Conservation (phyloP, 2,797 vertebrate species). For the Sebastiscus tertius region DNA sequence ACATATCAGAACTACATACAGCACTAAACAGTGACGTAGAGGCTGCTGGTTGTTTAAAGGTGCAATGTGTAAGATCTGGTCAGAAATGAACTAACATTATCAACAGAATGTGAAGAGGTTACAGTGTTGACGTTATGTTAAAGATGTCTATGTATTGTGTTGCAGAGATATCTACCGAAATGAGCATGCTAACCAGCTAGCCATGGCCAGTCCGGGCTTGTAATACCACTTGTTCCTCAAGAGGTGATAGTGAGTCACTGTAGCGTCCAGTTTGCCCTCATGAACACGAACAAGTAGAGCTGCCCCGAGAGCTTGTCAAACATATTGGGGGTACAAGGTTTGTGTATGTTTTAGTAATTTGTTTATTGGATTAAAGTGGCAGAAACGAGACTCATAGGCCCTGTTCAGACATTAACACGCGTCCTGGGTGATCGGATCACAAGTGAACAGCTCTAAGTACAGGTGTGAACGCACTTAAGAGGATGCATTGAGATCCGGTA, state of each 20-base stretch:
- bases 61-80: neutral
- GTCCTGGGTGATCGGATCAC: no score
- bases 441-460: no score
- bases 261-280: neutral
- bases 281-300: neutral
- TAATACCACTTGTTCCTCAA: neutral
- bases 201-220: no score
- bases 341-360: neutral
- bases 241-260: neutral
- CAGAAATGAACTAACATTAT: no score
- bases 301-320: neutral
- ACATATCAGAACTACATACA: slow-evolving; percentile 15
- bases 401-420: no score
- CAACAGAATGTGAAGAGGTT: no score
- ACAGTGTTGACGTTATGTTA: no score
- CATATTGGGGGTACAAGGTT: neutral
- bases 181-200: no score
- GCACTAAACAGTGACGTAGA: neutral
- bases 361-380: neutral
- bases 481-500: no score
- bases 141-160: no score
- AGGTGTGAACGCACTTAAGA: no score
- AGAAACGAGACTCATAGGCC: neutral
- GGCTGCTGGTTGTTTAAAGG: neutral
- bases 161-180: no score